Conservation (phyloP, 2,888 invertebrate species). For the Zeuzera pyrina region DNA sequence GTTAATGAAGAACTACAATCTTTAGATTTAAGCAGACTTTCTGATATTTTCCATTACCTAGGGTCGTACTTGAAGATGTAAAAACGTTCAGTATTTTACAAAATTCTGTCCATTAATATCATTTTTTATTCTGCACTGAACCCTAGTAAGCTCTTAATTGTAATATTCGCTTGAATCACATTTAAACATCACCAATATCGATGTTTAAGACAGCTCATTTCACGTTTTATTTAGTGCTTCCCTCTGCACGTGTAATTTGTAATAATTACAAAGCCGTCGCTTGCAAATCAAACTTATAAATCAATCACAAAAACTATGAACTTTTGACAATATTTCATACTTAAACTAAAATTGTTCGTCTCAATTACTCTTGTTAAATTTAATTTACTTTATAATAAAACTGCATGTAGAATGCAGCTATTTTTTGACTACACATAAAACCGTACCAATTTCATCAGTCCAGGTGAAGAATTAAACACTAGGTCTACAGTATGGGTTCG, state of each 20-base stretch:
- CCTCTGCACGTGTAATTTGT: slow-evolving; percentile 28
- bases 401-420: no score
- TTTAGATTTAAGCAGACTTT: no score
- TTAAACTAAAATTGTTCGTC: background rate
- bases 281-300: slow-evolving; percentile 24
- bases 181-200: slow-evolving; percentile 21
- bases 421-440: no score
- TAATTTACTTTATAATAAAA: no score
- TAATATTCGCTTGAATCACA: slow-evolving; percentile 19
- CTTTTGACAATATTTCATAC: background rate
- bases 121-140: slow-evolving; percentile 7
- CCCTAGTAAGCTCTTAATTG: slow-evolving; percentile 15
- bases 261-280: slow-evolving; percentile 28
- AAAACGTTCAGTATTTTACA: no score
- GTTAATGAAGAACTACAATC: no score
- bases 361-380: background rate
- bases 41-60: no score
- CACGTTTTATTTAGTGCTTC: slow-evolving; percentile 20
- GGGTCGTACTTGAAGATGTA: no score
- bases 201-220: slow-evolving; percentile 18
- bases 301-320: background rate
- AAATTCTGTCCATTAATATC: no score
- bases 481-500: no score
- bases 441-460: no score
- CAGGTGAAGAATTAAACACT: no score